A percentile compares a stretch with the other conserved stretches of the same genome.
phyloP scores from a whole-genome alignment of 1,140 invertebrate species.

The Drosophila azteca region DNA sequence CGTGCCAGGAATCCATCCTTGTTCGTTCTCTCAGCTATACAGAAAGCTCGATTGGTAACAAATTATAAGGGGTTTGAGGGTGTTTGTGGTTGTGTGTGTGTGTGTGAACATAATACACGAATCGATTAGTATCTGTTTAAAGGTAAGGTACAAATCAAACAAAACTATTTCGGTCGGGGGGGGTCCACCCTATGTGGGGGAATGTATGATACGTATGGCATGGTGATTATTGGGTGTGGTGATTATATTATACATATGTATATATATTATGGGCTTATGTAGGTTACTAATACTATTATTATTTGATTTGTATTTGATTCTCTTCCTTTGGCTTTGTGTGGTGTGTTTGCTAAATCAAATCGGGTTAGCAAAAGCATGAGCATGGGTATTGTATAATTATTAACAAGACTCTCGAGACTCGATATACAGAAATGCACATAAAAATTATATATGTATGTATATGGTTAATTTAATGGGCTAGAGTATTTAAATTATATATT shows the following conservation, averaged over 20 bases:
- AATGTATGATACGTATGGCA: slow-evolving; percentile 38
- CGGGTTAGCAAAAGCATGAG: slow-evolving; percentile 41
- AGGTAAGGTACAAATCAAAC: slow-evolving; percentile 40
- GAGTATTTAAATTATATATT: slow-evolving; percentile 43
- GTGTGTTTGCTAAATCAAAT: not conserved
- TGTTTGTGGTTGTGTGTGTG: slow-evolving; percentile 42
- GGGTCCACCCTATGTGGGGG: slow-evolving; percentile 2
- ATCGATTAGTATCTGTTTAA: slow-evolving; percentile 81
- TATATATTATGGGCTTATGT: slow-evolving; percentile 5
- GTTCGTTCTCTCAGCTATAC: slow-evolving; percentile 7
- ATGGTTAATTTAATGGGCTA: slow-evolving; percentile 53
- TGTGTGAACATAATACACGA: slow-evolving; percentile 75
- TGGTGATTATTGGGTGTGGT: slow-evolving; percentile 13
- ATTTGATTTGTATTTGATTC: slow-evolving; percentile 13
- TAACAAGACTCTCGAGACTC: slow-evolving; percentile 30
- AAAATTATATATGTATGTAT: slow-evolving; percentile 48
- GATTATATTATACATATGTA: slow-evolving; percentile 39
- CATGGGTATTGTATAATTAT: slow-evolving; percentile 21
- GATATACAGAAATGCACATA: slow-evolving; percentile 48
- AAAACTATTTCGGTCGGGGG: slow-evolving; percentile 16
- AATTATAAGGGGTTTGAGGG: slow-evolving; percentile 43
- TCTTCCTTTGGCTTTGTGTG: slow-evolving; percentile 1
- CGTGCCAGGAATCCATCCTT: not conserved
- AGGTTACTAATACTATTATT: slow-evolving; percentile 37
- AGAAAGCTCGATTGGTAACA: slow-evolving; percentile 42